phyloP scores from a whole-genome alignment of 2,888 invertebrate genomes.

The Hipparchia sbordonii region DNA sequence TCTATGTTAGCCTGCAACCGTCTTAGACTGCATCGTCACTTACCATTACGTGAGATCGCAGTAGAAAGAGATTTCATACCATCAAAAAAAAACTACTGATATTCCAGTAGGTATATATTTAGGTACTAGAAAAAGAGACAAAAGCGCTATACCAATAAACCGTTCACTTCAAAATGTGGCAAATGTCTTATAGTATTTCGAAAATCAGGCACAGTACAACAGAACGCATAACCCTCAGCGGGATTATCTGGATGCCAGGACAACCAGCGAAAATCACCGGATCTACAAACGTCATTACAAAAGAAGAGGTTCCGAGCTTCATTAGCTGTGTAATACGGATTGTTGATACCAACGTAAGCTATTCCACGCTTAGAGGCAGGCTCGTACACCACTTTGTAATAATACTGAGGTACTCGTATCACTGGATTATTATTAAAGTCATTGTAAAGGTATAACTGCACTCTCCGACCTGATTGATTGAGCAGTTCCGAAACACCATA shows the following conservation, averaged over 20 bases:
- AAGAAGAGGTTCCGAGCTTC: slow-evolving; percentile 66
- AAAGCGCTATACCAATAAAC: slow-evolving; percentile 48
- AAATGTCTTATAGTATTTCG: slow-evolving; percentile 72
- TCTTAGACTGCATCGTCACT: too few species aligned
- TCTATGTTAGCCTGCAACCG: too few species aligned
- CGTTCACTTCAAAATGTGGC: slow-evolving; percentile 76
- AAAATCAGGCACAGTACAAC: slow-evolving; percentile 83
- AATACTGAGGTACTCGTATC: slow-evolving; percentile 74
- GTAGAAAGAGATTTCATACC: too few species aligned
- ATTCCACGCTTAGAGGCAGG: slow-evolving; percentile 71
- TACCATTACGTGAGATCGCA: too few species aligned
- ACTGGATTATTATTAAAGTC: slow-evolving; percentile 67
- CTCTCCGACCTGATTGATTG: slow-evolving; percentile 61
- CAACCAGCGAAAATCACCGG: slow-evolving; percentile 81
- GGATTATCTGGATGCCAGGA: slow-evolving; percentile 78
- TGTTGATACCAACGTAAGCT: slow-evolving; percentile 85
- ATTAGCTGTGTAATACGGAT: slow-evolving; percentile 74
- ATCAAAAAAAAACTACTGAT: neutral
- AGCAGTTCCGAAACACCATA: slow-evolving; percentile 80
- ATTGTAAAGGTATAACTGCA: slow-evolving; percentile 65
- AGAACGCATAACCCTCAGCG: slow-evolving; percentile 82
- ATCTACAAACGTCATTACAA: slow-evolving; percentile 77
- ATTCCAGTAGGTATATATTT: slow-evolving; percentile 2
- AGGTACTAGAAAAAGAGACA: neutral
- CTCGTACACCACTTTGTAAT: slow-evolving; percentile 82